Evolutionary conservation across 2,113 vertebrate species (phyloP).

Genomic region (Acanthisitta chloris): DNA sequence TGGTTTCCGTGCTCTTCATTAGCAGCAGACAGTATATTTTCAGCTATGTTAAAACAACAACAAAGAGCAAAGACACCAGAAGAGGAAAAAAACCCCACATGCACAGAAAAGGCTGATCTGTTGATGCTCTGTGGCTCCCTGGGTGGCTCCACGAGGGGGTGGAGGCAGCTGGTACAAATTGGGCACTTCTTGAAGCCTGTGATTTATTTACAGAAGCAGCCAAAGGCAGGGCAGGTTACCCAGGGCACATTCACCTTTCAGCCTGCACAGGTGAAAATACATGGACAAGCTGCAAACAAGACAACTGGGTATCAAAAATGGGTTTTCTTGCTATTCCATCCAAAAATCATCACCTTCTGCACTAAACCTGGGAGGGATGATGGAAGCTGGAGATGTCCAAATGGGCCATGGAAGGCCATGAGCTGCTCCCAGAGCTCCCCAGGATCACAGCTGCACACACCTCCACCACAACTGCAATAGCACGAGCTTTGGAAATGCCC

Average conservation of each 20-base stretch:
- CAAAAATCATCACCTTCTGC: background rate
- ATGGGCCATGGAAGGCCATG: background rate
- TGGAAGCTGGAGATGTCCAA: background rate
- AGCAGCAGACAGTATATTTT: constrained; percentile 15
- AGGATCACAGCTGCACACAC: background rate
- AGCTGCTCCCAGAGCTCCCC: background rate
- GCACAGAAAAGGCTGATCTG: background rate
- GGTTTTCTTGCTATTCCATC: background rate
- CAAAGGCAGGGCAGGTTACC: background rate
- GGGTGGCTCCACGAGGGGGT: background rate
- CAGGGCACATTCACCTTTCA: background rate
- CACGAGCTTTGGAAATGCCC: background rate
- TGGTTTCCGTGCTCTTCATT: constrained; percentile 38
- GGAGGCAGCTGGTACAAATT: background rate
- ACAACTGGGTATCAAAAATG: background rate
- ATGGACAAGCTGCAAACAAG: background rate
- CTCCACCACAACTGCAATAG: background rate
- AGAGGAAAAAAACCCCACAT: background rate
- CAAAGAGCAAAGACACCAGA: constrained; percentile 2
- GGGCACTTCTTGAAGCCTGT: background rate
- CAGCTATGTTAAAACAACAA: constrained; percentile 23
- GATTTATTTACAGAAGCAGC: background rate
- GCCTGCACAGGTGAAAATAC: background rate
- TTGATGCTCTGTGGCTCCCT: background rate
- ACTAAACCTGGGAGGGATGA: background rate